Evolutionary conservation across 2,888 invertebrate genomes (phyloP), one percentile per base, ranked within the genome.

Genomic region (Pomacea canaliculata): DNA sequence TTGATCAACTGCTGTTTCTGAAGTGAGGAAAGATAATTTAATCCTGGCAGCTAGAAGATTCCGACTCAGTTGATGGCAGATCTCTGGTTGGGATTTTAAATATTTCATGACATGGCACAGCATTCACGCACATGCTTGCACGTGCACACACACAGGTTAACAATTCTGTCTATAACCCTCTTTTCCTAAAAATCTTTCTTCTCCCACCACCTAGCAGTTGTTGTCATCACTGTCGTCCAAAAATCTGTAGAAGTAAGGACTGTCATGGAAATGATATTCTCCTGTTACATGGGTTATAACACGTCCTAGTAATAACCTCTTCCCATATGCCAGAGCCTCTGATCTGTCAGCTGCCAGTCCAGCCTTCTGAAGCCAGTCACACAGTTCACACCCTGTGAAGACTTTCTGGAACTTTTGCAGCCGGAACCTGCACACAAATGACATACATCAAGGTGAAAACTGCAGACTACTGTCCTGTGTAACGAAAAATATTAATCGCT

Each of bases 251-350:
- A 97, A 93, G 80, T 96, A 92, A 10, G 87, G 87, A 80, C 86
- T 83, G 75, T 97, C 95, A 85, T 94, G 94, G 91, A 97, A 97
- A 91, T 97, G 96, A 89, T 96, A 95, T 8, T 94, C 94, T 85
- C 94, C 93, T 87, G 94, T 94, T 70, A 97, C 93, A 90, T 98
- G 97, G 74, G 94, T 93, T 77, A 98, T 92, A 65, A 97, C 94
- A 72, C 96, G 93, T 18, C 97, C 97, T 88, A 95, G 94, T 46
- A 97, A 92, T 70, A 98, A 93, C 88, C 95, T 95, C 27, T 94
- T 93, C 18, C 96, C 97, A 91, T 97, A 97, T 73, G 93, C 93
- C 12, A 94, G 93, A 2, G 96, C 97, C 86, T 96, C 96, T 62
- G 93, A 92, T 46, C 95, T 93, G 91, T 95, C 96, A 81, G 93